A percentile compares a stretch with the other conserved stretches of the same genome.
phyloP scores from a whole-genome alignment of 2,888 invertebrate genomes.

The Rotaria macrura region DNA sequence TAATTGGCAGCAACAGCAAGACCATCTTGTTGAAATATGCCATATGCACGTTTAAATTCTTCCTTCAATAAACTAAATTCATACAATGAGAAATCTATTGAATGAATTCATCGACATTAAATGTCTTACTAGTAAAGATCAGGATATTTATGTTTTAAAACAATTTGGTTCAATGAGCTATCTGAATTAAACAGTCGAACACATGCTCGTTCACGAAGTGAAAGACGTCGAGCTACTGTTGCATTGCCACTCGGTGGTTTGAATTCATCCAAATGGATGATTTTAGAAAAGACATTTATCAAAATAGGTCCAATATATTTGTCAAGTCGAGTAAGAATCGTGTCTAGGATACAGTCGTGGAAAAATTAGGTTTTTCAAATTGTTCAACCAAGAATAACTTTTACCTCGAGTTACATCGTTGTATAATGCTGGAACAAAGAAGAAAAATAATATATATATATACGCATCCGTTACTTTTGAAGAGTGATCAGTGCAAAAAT shows the following conservation, averaged over 20 bases:
- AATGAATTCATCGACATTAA: not conserved
- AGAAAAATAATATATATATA: not conserved
- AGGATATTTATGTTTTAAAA: not conserved
- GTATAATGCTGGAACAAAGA: not conserved
- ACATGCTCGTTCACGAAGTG: not conserved
- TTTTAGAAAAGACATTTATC: not conserved
- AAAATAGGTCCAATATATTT: not conserved
- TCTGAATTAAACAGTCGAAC: not conserved
- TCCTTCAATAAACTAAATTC: not conserved
- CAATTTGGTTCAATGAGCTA: not conserved
- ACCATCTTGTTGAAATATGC: conserved; percentile 9
- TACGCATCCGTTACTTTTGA: no score
- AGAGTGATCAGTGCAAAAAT: no score
- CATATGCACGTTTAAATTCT: not conserved
- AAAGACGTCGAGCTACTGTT: not conserved
- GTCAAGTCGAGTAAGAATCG: not conserved
- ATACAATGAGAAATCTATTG: no score
- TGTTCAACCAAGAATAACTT: not conserved
- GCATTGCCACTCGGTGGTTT: not conserved
- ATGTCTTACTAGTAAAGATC: not conserved
- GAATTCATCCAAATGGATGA: not conserved
- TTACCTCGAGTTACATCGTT: not conserved
- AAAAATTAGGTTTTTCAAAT: no score
- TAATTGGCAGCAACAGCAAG: not conserved
- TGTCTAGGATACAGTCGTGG: not conserved